These are phyloP conservation scores for Drosophila tropicalis DNA, from an alignment of 1,140 invertebrate genomes.

Conservation along the genomic window DNA sequence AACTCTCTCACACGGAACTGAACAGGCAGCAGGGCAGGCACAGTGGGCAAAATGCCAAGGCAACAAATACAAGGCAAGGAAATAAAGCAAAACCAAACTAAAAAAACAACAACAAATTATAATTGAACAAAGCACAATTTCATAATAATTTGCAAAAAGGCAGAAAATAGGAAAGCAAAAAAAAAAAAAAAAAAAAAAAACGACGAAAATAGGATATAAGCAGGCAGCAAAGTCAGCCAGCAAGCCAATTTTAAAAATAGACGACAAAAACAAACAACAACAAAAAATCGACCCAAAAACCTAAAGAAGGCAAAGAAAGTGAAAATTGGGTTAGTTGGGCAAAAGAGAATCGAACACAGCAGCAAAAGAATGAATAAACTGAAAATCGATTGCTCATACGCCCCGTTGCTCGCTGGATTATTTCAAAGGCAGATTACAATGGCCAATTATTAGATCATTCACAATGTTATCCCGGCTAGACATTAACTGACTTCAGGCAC, in stretches of 20 bases:
- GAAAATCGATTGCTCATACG: conserved; percentile 42
- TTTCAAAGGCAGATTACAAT: conserved; percentile 20
- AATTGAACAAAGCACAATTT: conserved; percentile 43
- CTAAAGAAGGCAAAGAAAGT: not conserved
- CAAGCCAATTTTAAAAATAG: conserved; percentile 14
- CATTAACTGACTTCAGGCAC: not conserved
- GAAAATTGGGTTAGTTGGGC: conserved; percentile 55
- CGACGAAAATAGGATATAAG: conserved; percentile 32
- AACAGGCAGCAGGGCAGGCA: conserved; percentile 28
- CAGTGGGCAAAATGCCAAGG: conserved; percentile 74
- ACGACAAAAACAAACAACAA: not conserved
- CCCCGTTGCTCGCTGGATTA: conserved; percentile 23
- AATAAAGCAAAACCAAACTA: conserved; percentile 35
- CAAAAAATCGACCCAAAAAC: conserved; percentile 3
- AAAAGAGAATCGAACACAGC: conserved; percentile 3
- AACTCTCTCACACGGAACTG: conserved; percentile 57
- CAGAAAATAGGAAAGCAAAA: not conserved
- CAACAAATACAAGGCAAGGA: conserved; percentile 32
- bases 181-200: not conserved
- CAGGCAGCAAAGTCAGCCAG: not conserved
- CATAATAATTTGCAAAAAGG: conserved; percentile 7
- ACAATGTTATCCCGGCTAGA: conserved; percentile 16
- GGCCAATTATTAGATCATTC: conserved; percentile 44
- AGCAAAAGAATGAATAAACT: not conserved
- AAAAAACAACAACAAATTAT: conserved; percentile 28